phyloP scores from a whole-genome alignment of 2,888 invertebrate species.

The Trissolcus japonicus region DNA sequence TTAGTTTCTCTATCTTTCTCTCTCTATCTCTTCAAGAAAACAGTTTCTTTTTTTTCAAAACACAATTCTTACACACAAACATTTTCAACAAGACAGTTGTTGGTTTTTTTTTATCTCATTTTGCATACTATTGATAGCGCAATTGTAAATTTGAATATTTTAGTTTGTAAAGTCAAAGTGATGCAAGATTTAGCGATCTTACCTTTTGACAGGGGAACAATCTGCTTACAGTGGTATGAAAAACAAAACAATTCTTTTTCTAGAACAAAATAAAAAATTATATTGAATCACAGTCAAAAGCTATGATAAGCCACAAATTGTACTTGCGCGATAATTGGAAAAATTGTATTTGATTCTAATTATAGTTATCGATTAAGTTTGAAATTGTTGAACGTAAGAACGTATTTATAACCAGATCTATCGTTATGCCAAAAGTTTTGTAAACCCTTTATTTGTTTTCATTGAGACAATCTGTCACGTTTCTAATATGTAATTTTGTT shows the following conservation, averaged over 20 bases:
- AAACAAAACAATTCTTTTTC: constrained; percentile 36
- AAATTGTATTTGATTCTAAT: constrained; percentile 31
- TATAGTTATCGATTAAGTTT: constrained; percentile 38
- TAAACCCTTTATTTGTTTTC: constrained; percentile 42
- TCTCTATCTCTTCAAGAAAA: constrained; percentile 44
- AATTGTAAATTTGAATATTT: constrained; percentile 7
- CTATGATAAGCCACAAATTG: constrained; percentile 37
- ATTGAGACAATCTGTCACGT: constrained; percentile 49
- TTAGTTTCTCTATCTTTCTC: constrained; percentile 29
- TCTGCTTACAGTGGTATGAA: constrained; percentile 52
- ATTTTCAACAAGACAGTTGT: constrained; percentile 15
- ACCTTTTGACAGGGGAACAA: constrained; percentile 48
- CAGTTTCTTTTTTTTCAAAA: constrained; percentile 30
- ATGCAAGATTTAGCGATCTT: constrained; percentile 23
- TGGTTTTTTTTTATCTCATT: neutral
- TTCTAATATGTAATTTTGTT: constrained; percentile 49
- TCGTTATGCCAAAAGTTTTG: constrained; percentile 41
- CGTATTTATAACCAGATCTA: neutral
- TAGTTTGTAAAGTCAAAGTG: constrained; percentile 18
- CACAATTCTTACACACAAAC: constrained; percentile 30
- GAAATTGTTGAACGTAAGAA: constrained; percentile 46
- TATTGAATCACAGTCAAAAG: constrained; percentile 21
- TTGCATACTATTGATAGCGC: constrained; percentile 7
- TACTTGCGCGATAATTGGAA: constrained; percentile 38
- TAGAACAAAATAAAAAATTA: neutral